Evolutionary conservation across 2,888 invertebrate species (phyloP).

Genomic region (Zygaena filipendulae): DNA sequence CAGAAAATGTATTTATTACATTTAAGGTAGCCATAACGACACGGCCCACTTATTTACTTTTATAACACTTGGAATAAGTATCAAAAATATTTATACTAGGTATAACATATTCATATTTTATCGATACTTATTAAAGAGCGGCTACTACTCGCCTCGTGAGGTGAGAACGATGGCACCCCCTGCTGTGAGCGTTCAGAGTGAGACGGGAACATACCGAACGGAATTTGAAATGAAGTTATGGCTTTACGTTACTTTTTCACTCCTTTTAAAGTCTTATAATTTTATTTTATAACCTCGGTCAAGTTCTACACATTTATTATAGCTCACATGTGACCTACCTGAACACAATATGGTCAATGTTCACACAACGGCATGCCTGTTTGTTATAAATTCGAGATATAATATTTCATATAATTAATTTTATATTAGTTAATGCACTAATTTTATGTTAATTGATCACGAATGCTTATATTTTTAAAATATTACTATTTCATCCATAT

Average conservation of each 20-base stretch:
- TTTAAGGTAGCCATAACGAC: too few relatives aligned
- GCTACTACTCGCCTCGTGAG: slow-evolving; percentile 67
- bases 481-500: too few relatives aligned
- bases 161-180: slow-evolving; percentile 68
- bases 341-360: too few relatives aligned
- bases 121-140: slow-evolving; percentile 66
- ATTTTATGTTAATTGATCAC: too few relatives aligned
- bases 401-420: too few relatives aligned
- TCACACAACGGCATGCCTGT: too few relatives aligned
- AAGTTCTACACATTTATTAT: slow-evolving; percentile 33
- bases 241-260: slow-evolving; percentile 47
- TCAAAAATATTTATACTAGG: slow-evolving; percentile 64
- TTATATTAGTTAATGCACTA: too few relatives aligned
- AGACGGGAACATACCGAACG: slow-evolving; percentile 57
- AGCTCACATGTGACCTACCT: slow-evolving; percentile 13
- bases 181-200: slow-evolving; percentile 55
- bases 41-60: too few relatives aligned
- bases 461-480: too few relatives aligned
- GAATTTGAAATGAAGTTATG: slow-evolving; percentile 67
- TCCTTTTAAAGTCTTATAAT: slow-evolving; percentile 42
- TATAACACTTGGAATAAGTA: too few relatives aligned
- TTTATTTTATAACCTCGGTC: slow-evolving; percentile 46
- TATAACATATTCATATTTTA: slow-evolving; percentile 68
- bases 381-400: too few relatives aligned
- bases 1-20: too few relatives aligned